Evolutionary conservation across 2,113 vertebrate species (phyloP).

Genomic region (chimpanzee (Pan troglodytes)): NHGRI_mPanTro3-v2.1_pri NC_086015.1:119176501-119177000

Average conservation of each 20-base stretch:
- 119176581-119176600: background rate
- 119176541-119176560: background rate
- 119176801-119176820: background rate
- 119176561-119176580: background rate
- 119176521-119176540: background rate
- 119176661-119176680: background rate
- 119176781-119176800: background rate
- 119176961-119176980: background rate
- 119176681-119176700: background rate
- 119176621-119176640: background rate
- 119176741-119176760: background rate
- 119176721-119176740: background rate
- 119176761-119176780: background rate
- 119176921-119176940: background rate
- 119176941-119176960: slow-evolving; percentile 48
- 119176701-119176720: background rate
- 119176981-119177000: background rate
- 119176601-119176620: background rate
- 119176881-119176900: slow-evolving; percentile 25
- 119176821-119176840: background rate
- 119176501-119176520: background rate
- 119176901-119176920: slow-evolving; percentile 36
- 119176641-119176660: background rate
- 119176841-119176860: background rate
- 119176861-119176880: background rate